Evolutionary conservation across 2,113 vertebrate genomes (phyloP), one percentile per base, ranked within the genome.

Genomic region (Theropithecus gelada): DNA sequence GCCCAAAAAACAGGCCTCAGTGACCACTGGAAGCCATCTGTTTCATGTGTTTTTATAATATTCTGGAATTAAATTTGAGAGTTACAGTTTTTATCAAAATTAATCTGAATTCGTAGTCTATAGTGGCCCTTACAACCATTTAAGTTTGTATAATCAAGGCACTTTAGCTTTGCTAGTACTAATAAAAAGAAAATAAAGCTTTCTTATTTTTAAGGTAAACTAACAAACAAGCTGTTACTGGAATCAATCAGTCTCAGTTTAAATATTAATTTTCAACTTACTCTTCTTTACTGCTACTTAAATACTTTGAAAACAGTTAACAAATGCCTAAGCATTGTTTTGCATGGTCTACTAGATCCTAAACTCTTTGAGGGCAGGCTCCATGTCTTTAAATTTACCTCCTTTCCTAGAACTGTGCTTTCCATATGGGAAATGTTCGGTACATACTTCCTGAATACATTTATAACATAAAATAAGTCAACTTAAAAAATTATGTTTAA

Each of bases 21-120:
- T 66, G 48, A 70, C 32, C 0, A 25, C 35, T 27, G 30, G 59
- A 79, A 52, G 48, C 23, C 35, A 57, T 59, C 45, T 82, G 48
- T 59, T 59, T 81, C 50, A 66, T 45, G 14, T n/a, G 6, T 25
- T 10, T 76, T 59, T 78, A 45, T 86, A 75, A 68, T 40, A 35
- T 30, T 64, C 64, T 43, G 79, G 55, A 93, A 91, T 81, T 85
- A 50, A 80, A 91, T 43, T 78, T 78, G 81, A 86, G 25, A 43
- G 38, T 64, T 96, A 50, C n/a, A 17, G 23, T 55, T 96, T 96
- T 83, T 82, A 93, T 85, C 72, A 93, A 78, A 94, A 86, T 66
- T 84, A 79, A 79, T 50, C 30, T 59, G 40, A 94, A 93, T 92
- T 57, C 92, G 13, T 59, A 81, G 22, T 25, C 32, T 93, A 38